Percentiles rank a stretch among this genome's conserved stretches.
Evolutionary conservation across 2,888 invertebrate genomes (phyloP).

Genomic region (Oxyteleia sp.): DNA sequence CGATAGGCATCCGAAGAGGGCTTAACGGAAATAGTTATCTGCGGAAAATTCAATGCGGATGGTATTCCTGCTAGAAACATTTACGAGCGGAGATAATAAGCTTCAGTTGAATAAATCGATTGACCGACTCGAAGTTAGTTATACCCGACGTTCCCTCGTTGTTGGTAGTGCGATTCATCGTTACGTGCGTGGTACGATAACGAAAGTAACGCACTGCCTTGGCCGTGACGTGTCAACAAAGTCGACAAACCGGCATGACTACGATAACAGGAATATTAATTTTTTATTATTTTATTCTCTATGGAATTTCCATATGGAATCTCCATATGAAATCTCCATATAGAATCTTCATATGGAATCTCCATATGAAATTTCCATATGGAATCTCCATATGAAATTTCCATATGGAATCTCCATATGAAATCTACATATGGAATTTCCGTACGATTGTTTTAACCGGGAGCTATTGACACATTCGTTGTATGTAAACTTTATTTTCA

Average conservation of each 20-base stretch:
- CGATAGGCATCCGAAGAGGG: conserved; percentile 62
- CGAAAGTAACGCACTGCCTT: conserved; percentile 80
- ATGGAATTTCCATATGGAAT: too few relatives aligned
- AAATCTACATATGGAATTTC: too few relatives aligned
- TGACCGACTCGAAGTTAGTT: conserved; percentile 70
- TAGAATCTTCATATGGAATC: too few relatives aligned
- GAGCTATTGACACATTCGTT: too few relatives aligned
- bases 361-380: too few relatives aligned
- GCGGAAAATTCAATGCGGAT: conserved; percentile 66
- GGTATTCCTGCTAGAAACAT: conserved; percentile 64
- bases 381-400: too few relatives aligned
- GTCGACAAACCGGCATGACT: conserved; percentile 75
- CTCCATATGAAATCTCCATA: too few relatives aligned
- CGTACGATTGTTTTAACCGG: too few relatives aligned
- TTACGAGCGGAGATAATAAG: conserved; percentile 72
- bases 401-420: too few relatives aligned
- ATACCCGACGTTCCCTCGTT: conserved; percentile 61
- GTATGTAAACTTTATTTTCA: too few relatives aligned
- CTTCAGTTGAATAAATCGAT: conserved; percentile 71
- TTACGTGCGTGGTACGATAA: conserved; percentile 80
- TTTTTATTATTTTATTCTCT: too few relatives aligned
- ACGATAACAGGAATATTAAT: conserved; percentile 71
- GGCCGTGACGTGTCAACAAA: conserved; percentile 81
- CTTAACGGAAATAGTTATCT: conserved; percentile 72
- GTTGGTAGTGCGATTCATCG: conserved; percentile 79